These are phyloP conservation scores for Myotis daubentonii DNA, from an alignment of 2,797 vertebrate species.

Conservation along the genomic window DNA sequence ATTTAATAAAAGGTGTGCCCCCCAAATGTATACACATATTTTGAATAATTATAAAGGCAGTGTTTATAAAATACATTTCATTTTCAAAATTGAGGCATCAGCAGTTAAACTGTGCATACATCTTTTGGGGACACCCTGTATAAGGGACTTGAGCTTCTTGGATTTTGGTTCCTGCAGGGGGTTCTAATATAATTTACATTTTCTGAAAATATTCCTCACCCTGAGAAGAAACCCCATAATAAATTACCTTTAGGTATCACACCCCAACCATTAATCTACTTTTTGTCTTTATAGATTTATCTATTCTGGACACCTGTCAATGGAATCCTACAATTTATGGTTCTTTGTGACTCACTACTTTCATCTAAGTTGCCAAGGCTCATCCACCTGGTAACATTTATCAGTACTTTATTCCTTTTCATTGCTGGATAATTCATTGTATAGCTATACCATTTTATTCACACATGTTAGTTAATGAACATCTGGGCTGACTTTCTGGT, in stretches of 20 bases:
- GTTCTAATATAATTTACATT: neutral
- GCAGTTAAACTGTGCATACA: neutral
- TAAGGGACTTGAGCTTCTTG: neutral
- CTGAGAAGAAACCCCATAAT: neutral
- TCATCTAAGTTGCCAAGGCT: neutral
- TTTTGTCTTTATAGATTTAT: neutral
- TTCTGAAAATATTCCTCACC: neutral
- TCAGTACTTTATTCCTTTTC: neutral
- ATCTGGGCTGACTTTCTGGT: neutral
- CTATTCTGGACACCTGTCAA: neutral
- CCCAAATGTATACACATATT: neutral
- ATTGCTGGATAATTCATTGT: neutral
- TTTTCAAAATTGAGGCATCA: neutral
- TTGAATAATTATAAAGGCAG: neutral
- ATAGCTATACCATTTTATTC: neutral
- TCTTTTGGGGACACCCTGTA: no score
- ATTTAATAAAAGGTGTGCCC: neutral
- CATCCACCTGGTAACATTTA: neutral
- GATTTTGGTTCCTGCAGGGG: neutral
- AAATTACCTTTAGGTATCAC: neutral
- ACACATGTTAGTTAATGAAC: neutral
- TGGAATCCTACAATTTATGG: neutral
- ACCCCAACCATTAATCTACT: neutral
- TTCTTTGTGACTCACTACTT: neutral
- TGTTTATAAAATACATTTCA: neutral